Evolutionary conservation across 2,113 vertebrate genomes (phyloP).

Genomic region (Uria aalge): DNA sequence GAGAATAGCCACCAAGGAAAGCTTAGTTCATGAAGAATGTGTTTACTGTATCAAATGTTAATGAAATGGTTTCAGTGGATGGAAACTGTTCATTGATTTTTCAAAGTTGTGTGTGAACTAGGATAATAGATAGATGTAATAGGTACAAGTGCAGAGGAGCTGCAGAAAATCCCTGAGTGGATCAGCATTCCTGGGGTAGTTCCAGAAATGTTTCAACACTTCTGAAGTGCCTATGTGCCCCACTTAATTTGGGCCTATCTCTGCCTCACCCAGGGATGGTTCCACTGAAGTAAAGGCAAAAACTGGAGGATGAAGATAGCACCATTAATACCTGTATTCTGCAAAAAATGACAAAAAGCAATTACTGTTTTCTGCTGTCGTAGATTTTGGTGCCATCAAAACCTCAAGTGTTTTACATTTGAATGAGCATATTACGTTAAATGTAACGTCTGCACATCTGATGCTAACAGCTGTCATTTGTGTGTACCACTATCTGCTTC

Average conservation of each 20-base stretch:
- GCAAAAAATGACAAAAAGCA: neutral
- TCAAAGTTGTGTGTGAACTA: neutral
- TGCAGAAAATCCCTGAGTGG: neutral
- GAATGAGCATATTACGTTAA: neutral
- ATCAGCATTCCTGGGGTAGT: neutral
- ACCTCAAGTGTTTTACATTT: neutral
- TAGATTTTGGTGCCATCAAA: neutral
- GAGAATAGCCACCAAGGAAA: neutral
- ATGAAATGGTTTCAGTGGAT: neutral
- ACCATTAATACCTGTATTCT: neutral
- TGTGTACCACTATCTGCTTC: neutral
- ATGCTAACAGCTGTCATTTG: neutral
- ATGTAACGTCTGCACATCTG: neutral
- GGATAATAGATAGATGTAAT: neutral
- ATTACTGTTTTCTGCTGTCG: neutral
- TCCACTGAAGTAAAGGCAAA: neutral
- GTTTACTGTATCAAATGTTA: slow-evolving; percentile 13
- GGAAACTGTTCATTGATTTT: slow-evolving; percentile 13
- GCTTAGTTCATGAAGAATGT: neutral
- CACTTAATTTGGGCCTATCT: neutral
- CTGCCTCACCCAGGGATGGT: neutral
- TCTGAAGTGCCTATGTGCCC: neutral
- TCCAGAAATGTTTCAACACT: neutral
- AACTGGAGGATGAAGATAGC: neutral
- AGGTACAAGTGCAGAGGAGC: neutral